A percentile compares a stretch with the other conserved stretches of the same genome.
phyloP scores from a whole-genome alignment of 1,140 invertebrate genomes.

The Ceratina calcarata region DNA sequence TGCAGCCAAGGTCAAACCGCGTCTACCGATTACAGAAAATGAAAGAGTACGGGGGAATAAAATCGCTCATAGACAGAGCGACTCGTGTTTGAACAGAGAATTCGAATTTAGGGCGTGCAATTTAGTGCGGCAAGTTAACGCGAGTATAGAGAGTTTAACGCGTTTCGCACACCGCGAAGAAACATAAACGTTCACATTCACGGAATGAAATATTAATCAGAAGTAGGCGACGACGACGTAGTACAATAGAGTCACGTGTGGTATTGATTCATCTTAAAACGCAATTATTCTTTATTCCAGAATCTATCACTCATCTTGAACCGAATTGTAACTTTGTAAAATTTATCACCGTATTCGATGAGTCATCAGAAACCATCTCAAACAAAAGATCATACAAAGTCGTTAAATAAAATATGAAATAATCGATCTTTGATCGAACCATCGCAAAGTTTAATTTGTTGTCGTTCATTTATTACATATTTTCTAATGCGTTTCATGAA shows the following conservation, averaged over 20 bases:
- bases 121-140: background rate
- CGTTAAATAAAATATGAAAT: no score
- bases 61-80: background rate
- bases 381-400: background rate
- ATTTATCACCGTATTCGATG: no score
- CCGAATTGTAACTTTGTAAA: no score
- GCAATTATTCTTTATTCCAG: constrained; percentile 14
- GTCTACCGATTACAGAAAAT: background rate
- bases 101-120: background rate
- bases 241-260: constrained; percentile 2
- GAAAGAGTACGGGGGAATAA: background rate
- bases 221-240: background rate
- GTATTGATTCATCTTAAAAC: constrained; percentile 22
- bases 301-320: no score
- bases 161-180: background rate
- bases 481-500: no score
- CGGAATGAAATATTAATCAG: constrained; percentile 32
- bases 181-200: background rate
- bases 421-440: no score
- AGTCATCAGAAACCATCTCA: no score
- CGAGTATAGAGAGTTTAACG: background rate
- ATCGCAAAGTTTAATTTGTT: no score
- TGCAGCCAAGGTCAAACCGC: background rate
- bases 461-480: no score
- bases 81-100: background rate